Conservation (phyloP, 2,113 vertebrate genomes). For the Syrmaticus mikado region DNA sequence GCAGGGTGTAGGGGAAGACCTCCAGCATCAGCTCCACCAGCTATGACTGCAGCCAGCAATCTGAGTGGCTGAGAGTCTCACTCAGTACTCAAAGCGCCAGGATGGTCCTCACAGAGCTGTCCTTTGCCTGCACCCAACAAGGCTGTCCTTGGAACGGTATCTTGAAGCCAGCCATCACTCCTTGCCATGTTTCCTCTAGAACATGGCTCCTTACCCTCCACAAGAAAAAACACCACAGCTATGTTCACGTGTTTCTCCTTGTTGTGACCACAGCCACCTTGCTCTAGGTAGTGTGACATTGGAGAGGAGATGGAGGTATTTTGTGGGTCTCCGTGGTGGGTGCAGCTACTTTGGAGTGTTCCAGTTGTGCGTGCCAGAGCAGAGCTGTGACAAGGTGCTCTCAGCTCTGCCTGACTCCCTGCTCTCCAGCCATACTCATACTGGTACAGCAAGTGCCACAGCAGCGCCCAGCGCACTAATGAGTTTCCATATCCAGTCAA, state of each 20-base stretch:
- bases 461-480: conserved; percentile 44
- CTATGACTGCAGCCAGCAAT: rapidly evolving
- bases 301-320: not conserved
- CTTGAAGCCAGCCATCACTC: not conserved
- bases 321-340: not conserved
- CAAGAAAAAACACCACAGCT: not conserved
- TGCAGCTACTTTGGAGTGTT: not conserved
- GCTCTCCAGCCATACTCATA: not conserved
- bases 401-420: conserved; percentile 13
- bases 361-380: not conserved
- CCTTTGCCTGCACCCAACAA: not conserved
- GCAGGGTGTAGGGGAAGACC: not conserved
- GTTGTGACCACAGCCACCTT: not conserved
- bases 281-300: not conserved
- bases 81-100: not conserved
- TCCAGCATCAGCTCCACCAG: not conserved
- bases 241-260: rapidly evolving
- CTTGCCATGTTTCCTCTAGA: not conserved
- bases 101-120: not conserved
- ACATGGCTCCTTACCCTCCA: not conserved
- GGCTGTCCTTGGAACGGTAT: not conserved
- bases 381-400: not conserved
- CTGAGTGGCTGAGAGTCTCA: not conserved
- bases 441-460: not conserved
- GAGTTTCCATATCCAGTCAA: conserved; percentile 74